These are phyloP conservation scores for Ornithorhynchus anatinus DNA, from an alignment of 2,113 vertebrate genomes.

Conservation along the genomic window DNA sequence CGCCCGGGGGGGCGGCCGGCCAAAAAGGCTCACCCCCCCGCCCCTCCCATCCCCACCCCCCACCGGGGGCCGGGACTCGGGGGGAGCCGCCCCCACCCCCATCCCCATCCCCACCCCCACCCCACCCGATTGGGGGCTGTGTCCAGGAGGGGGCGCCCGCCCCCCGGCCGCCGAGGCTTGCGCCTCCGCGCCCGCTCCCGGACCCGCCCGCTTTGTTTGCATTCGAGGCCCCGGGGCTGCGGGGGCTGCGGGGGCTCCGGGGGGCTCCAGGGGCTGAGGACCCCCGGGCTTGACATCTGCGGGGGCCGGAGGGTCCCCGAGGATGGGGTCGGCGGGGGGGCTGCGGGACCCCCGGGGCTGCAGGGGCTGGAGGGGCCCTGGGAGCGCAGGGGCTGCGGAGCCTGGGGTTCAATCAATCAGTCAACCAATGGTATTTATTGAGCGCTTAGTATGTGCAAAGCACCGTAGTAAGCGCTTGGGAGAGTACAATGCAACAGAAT, in stretches of 20 bases:
- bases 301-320: not conserved
- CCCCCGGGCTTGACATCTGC: not conserved
- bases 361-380: not conserved
- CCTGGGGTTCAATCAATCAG: not conserved
- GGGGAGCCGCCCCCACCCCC: too few species aligned
- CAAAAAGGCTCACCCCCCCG: too few species aligned
- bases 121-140: too few species aligned
- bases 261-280: not conserved
- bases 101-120: too few species aligned
- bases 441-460: too few species aligned
- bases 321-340: not conserved
- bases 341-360: not conserved
- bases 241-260: constrained; percentile 13
- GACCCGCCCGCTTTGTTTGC: constrained; percentile 57
- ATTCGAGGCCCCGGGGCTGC: constrained; percentile 48
- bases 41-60: too few species aligned
- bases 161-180: not conserved
- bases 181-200: constrained; percentile 44
- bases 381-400: not conserved
- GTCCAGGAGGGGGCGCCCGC: constrained; percentile 14
- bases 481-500: too few species aligned
- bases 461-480: too few species aligned
- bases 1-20: too few species aligned
- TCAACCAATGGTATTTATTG: too few species aligned
- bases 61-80: not conserved